Percentiles rank a stretch among this genome's conserved stretches.
phyloP scores from a whole-genome alignment of 2,888 invertebrate species.

The Sesamia inferens region DNA sequence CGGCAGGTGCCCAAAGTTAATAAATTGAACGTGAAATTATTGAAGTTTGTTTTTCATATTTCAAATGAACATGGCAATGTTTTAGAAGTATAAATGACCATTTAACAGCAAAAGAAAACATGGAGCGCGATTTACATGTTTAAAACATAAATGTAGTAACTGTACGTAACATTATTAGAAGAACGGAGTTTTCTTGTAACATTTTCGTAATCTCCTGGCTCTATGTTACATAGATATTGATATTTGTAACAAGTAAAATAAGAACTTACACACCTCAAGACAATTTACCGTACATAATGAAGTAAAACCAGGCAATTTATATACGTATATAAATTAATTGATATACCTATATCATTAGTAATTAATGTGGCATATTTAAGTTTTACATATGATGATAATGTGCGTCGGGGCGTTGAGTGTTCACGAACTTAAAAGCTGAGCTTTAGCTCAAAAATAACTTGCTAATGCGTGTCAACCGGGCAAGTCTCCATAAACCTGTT shows the following conservation, averaged over 20 bases:
- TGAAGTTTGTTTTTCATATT: constrained; percentile 14
- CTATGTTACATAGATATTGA: neutral
- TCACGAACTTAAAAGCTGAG: neutral
- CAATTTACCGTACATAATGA: neutral
- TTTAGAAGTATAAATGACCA: constrained; percentile 27
- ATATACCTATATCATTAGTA: no score
- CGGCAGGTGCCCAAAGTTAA: neutral
- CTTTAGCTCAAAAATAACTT: neutral
- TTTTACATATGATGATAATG: constrained; percentile 3
- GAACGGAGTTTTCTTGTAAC: constrained; percentile 13
- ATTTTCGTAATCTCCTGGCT: neutral
- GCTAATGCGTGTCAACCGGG: neutral
- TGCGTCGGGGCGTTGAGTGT: neutral
- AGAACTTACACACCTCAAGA: neutral
- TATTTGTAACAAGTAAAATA: constrained; percentile 1
- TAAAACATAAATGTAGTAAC: neutral
- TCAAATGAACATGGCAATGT: constrained; percentile 9
- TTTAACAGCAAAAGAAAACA: constrained; percentile 20
- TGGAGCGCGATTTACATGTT: constrained; percentile 8
- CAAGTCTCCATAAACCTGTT: neutral
- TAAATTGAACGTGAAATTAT: constrained; percentile 6
- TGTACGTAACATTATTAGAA: neutral
- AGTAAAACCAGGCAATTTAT: neutral
- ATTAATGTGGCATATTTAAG: neutral
- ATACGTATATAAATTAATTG: no score